Conservation (phyloP, 2,113 vertebrate genomes). For the Coptodon rendalli region DNA sequence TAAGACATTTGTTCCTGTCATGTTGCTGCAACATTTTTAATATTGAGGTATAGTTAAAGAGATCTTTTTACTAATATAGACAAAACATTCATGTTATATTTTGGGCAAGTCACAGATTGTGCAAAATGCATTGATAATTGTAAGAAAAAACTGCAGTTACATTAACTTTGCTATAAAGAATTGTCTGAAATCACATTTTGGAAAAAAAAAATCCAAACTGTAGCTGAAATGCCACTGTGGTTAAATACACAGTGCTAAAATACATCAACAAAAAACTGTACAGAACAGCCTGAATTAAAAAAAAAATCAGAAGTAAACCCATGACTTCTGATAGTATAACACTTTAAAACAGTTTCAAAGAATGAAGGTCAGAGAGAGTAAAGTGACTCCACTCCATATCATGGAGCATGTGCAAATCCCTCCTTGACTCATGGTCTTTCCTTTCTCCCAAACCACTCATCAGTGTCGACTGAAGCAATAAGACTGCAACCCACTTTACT, state of each 20-base stretch:
- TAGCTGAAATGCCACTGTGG: not conserved
- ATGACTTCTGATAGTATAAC: not conserved
- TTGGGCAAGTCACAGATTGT: not conserved
- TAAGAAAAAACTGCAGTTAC: not conserved
- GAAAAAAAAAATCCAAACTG: not conserved
- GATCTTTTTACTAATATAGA: not conserved
- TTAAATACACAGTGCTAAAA: not conserved
- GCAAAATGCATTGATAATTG: rapidly evolving
- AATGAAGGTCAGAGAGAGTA: constrained; percentile 1
- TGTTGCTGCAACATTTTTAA: not conserved
- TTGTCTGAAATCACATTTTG: not conserved
- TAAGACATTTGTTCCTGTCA: not conserved
- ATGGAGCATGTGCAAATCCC: not conserved
- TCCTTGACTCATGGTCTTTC: not conserved
- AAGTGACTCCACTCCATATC: constrained; percentile 2
- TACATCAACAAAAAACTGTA: not conserved
- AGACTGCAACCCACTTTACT: not conserved
- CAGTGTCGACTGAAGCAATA: constrained; percentile 16
- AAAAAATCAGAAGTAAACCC: not conserved
- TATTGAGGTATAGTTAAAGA: not conserved
- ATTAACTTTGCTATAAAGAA: not conserved
- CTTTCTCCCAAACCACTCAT: constrained; percentile 14
- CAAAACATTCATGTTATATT: not conserved
- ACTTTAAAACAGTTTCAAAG: not conserved
- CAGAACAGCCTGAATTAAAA: not conserved